Evolutionary conservation across 1,140 invertebrate genomes (phyloP).

Genomic region (Dufourea novaeangliae): DNA sequence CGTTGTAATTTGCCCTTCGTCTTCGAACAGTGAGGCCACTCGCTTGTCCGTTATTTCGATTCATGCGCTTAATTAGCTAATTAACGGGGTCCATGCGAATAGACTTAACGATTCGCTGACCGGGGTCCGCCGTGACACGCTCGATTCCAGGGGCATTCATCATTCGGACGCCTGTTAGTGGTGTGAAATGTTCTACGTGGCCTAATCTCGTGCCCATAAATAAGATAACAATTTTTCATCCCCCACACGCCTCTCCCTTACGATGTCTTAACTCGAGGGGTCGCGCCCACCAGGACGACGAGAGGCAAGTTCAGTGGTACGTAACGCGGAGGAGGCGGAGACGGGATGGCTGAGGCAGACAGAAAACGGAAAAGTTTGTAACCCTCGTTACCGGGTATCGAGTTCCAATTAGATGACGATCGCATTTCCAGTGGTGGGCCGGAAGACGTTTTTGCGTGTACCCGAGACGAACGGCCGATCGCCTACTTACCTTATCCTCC

Average conservation of each 20-base stretch:
- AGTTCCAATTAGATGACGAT: conserved; percentile 80
- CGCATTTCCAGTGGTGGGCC: conserved; percentile 71
- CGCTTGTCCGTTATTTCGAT: conserved; percentile 27
- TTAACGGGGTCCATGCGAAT: conserved; percentile 47
- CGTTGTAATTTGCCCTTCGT: conserved; percentile 18
- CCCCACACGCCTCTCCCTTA: conserved; percentile 2
- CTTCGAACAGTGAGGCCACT: neutral
- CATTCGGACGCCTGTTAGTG: conserved; percentile 70
- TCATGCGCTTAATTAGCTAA: conserved; percentile 63
- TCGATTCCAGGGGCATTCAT: conserved; percentile 63
- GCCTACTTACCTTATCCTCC: conserved; percentile 66
- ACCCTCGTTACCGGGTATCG: conserved; percentile 77
- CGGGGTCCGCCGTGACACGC: conserved; percentile 13
- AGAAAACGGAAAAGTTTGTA: conserved; percentile 75
- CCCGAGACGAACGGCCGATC: conserved; percentile 64
- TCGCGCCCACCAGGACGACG: conserved; percentile 55
- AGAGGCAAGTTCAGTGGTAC: conserved; percentile 30
- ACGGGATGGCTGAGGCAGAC: conserved; percentile 48
- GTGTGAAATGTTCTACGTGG: conserved; percentile 58
- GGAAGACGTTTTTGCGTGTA: conserved; percentile 68
- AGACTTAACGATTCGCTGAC: conserved; percentile 28
- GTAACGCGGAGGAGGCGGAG: conserved; percentile 9
- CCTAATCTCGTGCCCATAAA: conserved; percentile 75
- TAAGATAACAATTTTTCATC: conserved; percentile 79
- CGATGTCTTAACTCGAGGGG: conserved; percentile 41